These are phyloP conservation scores for Netta rufina DNA, from an alignment of 2,797 vertebrate genomes.

Conservation along the genomic window DNA sequence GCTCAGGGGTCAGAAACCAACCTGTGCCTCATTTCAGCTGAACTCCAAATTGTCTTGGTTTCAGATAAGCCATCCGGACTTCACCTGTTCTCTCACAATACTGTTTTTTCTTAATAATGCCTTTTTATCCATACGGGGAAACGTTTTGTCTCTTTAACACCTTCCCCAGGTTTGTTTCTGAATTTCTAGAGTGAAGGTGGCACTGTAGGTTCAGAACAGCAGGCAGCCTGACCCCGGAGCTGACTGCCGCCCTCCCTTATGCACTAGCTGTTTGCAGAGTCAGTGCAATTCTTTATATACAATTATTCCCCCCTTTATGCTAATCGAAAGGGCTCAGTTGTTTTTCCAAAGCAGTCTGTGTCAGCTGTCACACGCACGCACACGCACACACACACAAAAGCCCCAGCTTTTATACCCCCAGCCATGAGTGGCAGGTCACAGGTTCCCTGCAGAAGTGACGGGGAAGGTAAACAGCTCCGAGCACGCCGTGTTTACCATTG, in stretches of 20 bases:
- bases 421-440: conserved; percentile 52
- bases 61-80: neutral
- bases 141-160: neutral
- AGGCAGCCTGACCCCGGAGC: neutral
- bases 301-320: neutral
- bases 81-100: neutral
- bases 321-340: conserved; percentile 63
- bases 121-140: neutral
- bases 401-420: neutral
- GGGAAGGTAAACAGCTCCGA: conserved; percentile 62
- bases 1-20: neutral
- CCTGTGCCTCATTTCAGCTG: neutral
- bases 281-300: conserved; percentile 53
- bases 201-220: neutral
- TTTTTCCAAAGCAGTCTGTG: conserved; percentile 62
- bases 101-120: neutral
- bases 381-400: neutral
- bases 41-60: neutral
- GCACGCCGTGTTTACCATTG: neutral
- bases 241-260: neutral
- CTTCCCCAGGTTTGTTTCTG: neutral
- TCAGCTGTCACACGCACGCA: conserved; percentile 52
- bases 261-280: conserved; percentile 54
- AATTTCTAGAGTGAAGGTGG: neutral
- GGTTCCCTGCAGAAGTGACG: conserved; percentile 11